These are phyloP conservation scores for Myotis yumanensis DNA, from an alignment of 2,113 vertebrate species.

Conservation along the genomic window DNA sequence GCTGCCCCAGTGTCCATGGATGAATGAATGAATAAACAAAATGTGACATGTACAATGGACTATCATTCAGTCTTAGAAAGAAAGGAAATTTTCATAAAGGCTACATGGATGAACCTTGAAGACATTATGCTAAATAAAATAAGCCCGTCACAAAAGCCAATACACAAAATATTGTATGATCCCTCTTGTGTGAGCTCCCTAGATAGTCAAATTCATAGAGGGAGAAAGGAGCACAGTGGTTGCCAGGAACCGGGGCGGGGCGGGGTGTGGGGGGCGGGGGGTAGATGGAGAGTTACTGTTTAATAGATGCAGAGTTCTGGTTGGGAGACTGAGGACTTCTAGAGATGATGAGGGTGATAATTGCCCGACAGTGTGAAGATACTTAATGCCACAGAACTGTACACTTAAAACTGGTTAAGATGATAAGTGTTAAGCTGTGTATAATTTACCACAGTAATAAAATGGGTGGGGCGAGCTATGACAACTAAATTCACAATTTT, in stretches of 20 bases:
- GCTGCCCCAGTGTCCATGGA: neutral
- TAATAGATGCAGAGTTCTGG: neutral
- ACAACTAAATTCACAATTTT: neutral
- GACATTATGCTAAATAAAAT: neutral
- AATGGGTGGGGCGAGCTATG: accelerated
- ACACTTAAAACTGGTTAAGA: neutral
- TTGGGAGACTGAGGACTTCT: neutral
- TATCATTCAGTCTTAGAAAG: neutral
- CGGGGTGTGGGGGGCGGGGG: accelerated
- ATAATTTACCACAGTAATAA: neutral
- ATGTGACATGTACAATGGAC: neutral
- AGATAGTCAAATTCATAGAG: neutral
- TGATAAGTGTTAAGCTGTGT: accelerated
- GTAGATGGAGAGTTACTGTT: neutral
- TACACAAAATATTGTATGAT: neutral
- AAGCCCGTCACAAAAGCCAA: neutral
- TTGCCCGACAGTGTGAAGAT: neutral
- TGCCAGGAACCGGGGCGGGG: neutral
- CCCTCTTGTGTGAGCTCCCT: neutral
- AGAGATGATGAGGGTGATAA: neutral
- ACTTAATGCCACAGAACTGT: neutral
- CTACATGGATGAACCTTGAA: neutral
- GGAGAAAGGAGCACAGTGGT: neutral
- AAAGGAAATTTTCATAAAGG: neutral
- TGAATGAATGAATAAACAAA: neutral